Evolutionary conservation across 2,113 vertebrate genomes (phyloP).

Genomic region (Ceyx margarethae): DNA sequence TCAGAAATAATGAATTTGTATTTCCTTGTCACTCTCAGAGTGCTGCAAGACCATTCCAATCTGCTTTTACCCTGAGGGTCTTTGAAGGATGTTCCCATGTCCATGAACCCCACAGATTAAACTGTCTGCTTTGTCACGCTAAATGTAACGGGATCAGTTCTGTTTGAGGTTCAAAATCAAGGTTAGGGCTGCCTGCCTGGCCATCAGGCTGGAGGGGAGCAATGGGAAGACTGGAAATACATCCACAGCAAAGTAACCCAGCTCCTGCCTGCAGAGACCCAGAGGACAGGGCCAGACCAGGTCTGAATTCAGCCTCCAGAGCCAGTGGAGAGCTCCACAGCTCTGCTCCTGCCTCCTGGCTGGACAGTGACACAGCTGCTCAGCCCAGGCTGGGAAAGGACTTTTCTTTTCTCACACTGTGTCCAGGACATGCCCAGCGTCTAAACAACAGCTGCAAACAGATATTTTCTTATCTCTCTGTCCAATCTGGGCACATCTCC

Average conservation of each 20-base stretch:
- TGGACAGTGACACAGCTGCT: not conserved
- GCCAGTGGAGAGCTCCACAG: not conserved
- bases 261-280: not conserved
- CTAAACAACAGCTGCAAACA: conserved; percentile 44
- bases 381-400: not conserved
- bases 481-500: conserved; percentile 7
- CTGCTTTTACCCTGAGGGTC: not conserved
- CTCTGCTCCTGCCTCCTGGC: not conserved
- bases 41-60: not conserved
- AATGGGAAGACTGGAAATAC: not conserved
- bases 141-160: not conserved
- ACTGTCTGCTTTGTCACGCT: not conserved
- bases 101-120: not conserved
- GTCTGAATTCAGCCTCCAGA: not conserved
- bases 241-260: not conserved
- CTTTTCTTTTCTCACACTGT: not conserved
- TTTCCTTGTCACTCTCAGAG: not conserved
- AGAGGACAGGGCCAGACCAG: accelerated
- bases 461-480: conserved; percentile 5
- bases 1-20: not conserved
- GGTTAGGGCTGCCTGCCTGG: not conserved
- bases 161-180: not conserved
- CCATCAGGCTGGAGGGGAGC: not conserved
- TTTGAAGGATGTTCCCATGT: not conserved
- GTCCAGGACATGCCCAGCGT: not conserved